These are phyloP conservation scores for Synanceia verrucosa DNA, from an alignment of 2,797 vertebrate genomes.

Conservation along the genomic window DNA sequence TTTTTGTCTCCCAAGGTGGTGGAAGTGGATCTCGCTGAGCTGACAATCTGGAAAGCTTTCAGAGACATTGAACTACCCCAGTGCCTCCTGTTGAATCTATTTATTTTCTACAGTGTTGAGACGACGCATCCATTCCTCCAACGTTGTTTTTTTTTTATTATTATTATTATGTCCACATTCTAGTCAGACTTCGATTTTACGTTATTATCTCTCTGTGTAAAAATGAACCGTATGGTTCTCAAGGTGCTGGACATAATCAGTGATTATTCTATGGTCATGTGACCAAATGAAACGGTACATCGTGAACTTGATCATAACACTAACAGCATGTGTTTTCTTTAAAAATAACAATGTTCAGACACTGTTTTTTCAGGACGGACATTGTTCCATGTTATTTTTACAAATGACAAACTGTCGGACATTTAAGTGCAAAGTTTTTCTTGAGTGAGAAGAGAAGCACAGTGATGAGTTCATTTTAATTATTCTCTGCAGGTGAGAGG, in stretches of 20 bases:
- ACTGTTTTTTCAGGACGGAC: neutral
- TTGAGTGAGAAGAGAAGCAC: neutral
- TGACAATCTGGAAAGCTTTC: conserved; percentile 62
- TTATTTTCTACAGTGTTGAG: conserved; percentile 66
- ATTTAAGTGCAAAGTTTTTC: neutral
- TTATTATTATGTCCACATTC: conserved; percentile 24
- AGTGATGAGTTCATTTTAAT: neutral
- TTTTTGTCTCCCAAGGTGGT: conserved; percentile 37
- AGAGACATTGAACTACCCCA: conserved; percentile 63
- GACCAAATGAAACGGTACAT: conserved; percentile 57
- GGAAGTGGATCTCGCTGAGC: conserved; percentile 31
- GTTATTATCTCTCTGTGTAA: conserved; percentile 23
- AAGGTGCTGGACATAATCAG: conserved; percentile 42
- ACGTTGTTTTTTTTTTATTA: conserved; percentile 12
- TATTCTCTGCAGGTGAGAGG: too few species aligned
- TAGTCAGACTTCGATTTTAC: conserved; percentile 13
- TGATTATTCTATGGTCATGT: conserved; percentile 25
- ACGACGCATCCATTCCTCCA: conserved; percentile 33
- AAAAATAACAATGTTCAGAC: neutral
- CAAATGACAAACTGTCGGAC: neutral
- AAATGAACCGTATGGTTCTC: conserved; percentile 29
- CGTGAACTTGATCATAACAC: conserved; percentile 27
- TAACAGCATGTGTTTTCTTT: neutral
- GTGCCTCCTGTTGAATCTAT: conserved; percentile 70
- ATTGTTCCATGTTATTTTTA: neutral